These are phyloP conservation scores for Oreochromis tanganicae DNA, from an alignment of 2,113 vertebrate genomes.

Conservation along the genomic window DNA sequence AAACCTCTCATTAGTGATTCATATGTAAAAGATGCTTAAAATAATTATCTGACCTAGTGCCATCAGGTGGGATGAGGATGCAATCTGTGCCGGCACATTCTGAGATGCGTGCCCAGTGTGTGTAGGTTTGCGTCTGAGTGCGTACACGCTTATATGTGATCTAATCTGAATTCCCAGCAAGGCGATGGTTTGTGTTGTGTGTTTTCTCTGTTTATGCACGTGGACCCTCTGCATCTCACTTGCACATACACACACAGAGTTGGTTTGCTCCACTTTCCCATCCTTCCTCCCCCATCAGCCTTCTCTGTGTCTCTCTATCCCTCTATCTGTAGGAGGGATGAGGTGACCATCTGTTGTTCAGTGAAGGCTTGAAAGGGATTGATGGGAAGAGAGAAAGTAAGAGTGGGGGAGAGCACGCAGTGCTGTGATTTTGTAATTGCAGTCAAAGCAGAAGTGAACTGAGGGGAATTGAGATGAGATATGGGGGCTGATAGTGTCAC, in stretches of 20 bases:
- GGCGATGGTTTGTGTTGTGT: neutral
- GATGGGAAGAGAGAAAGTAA: constrained; percentile 20
- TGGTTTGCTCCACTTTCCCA: constrained; percentile 48
- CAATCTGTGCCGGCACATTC: constrained; percentile 13
- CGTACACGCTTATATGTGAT: neutral
- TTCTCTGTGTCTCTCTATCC: constrained; percentile 37
- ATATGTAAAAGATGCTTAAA: constrained; percentile 48
- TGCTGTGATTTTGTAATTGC: constrained; percentile 48
- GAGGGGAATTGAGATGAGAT: neutral
- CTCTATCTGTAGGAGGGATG: constrained; percentile 54
- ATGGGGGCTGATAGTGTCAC: constrained; percentile 28
- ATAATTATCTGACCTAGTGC: constrained; percentile 30
- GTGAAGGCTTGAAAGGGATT: constrained; percentile 51
- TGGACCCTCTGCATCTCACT: neutral
- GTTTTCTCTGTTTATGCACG: neutral
- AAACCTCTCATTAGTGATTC: constrained; percentile 17
- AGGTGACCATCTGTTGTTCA: constrained; percentile 68
- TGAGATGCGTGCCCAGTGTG: neutral
- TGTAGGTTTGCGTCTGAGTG: neutral
- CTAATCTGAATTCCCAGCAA: constrained; percentile 9
- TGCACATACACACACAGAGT: neutral
- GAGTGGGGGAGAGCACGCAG: neutral
- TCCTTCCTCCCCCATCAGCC: constrained; percentile 34
- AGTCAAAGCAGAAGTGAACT: constrained; percentile 40
- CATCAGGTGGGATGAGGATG: constrained; percentile 27